These are phyloP conservation scores for Rhadina sibilatrix DNA, from an alignment of 2,113 vertebrate genomes.

Conservation along the genomic window DNA sequence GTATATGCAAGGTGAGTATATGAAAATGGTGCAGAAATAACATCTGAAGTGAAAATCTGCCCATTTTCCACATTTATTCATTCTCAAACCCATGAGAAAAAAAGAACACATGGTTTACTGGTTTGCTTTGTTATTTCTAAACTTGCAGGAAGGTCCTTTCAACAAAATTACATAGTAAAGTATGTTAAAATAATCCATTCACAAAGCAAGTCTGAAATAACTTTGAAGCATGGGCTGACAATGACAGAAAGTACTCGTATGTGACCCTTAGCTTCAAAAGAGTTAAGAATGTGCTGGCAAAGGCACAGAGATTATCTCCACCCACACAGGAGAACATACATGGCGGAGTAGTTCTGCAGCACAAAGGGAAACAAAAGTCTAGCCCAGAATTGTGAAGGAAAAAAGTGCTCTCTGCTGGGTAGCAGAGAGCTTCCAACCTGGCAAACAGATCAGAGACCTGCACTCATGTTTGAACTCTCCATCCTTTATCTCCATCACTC, in stretches of 20 bases:
- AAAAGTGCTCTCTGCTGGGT: not conserved
- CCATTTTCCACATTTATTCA: not conserved
- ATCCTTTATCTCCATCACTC: not conserved
- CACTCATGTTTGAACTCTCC: not conserved
- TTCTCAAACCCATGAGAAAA: conserved; percentile 38
- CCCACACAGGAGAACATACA: conserved; percentile 46
- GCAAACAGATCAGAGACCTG: not conserved
- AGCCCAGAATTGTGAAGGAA: not conserved
- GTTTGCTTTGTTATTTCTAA: conserved; percentile 28
- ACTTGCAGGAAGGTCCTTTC: conserved; percentile 29
- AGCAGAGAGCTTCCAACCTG: not conserved
- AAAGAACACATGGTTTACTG: not conserved
- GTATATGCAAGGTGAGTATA: not conserved
- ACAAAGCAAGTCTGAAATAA: conserved; percentile 27
- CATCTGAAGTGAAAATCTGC: conserved; percentile 5
- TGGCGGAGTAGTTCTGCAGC: not conserved
- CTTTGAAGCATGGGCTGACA: conserved; percentile 44
- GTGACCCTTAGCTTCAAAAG: conserved; percentile 56
- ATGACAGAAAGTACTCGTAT: not conserved
- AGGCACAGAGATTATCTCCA: conserved; percentile 44
- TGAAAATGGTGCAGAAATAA: not conserved
- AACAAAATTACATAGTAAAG: conserved; percentile 7
- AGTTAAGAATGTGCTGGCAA: conserved; percentile 46
- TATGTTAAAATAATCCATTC: conserved; percentile 49
- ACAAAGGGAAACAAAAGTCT: conserved; percentile 1